These are phyloP conservation scores for Myotis yumanensis DNA, from an alignment of 2,113 vertebrate species.

Conservation along the genomic window DNA sequence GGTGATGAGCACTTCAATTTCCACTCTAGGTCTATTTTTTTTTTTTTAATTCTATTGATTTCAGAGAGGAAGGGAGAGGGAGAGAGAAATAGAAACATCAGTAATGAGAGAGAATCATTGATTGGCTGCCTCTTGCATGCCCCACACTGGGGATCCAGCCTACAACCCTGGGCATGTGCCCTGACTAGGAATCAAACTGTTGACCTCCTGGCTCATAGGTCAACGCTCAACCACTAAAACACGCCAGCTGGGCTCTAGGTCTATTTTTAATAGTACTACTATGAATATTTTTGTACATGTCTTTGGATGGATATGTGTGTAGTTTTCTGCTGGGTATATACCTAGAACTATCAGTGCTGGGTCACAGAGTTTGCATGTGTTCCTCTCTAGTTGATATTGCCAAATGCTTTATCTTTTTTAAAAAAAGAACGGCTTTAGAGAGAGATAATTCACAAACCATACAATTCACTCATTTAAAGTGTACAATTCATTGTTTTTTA, in stretches of 20 bases:
- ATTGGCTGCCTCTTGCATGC: no score
- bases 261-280: constrained; percentile 11
- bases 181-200: no score
- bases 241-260: not conserved
- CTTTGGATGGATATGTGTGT: not conserved
- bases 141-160: no score
- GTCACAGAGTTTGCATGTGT: not conserved
- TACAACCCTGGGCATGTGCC: no score
- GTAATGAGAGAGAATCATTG: no score
- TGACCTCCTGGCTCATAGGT: no score
- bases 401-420: not conserved
- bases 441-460: not conserved
- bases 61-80: no score
- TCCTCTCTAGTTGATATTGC: not conserved
- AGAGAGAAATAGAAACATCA: no score
- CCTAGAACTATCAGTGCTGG: not conserved
- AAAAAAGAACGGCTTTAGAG: not conserved
- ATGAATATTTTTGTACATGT: not conserved
- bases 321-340: not conserved
- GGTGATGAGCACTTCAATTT: not conserved
- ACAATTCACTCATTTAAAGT: constrained; percentile 11
- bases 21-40: not conserved
- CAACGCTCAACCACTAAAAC: no score
- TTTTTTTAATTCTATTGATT: no score
- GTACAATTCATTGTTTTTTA: not conserved